Evolutionary conservation across 2,888 invertebrate species (phyloP), one percentile per base, ranked within the genome.

Genomic region (Dendrolimus houi): DNA sequence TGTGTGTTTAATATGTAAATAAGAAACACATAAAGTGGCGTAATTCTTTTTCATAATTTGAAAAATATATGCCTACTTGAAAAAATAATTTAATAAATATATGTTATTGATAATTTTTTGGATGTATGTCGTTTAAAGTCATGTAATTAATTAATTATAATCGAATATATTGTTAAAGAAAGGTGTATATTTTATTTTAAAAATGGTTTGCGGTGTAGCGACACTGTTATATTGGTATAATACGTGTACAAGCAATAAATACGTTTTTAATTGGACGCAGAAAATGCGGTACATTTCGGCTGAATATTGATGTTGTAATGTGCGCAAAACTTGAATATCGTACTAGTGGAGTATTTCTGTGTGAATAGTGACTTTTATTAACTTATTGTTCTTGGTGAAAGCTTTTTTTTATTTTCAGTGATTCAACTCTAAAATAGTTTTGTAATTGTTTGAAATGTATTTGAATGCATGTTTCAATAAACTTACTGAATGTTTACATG

Each of bases 181-280:
- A 9, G 12, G 9, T 47, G 47, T 62, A 63, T 66, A 66, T 60
- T 64, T 62, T 79, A 83, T 81, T 81, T 83, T 85, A 82, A 72
- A 79, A 74, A 87, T 88, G 77, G 76, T 88, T 90, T 88, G 89
- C 87, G 79, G 75, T 79, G 74, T 79, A 82, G 85, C 78, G 77
- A 84, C 79, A 79, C 66, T 72, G 59, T 65, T 66, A 66, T 67
- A 29, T 29, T 64, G 81, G 83, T 76, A 87, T 85, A 12, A 47
- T 88, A 90, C 90, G 90, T 90, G 89, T 89, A 90, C 81, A 89
- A 90, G 90, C 90, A 90, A 90, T 90, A 90, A 47, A 89, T 82
- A 86, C 72, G 77, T 82, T 87, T 87, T 81, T 85, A 86, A 87
- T 83, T 64, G 74, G 65, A 79, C 67, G 87, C 85, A 81, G 83